These are phyloP conservation scores for Orthonychiurus folsomi DNA, from an alignment of 2,888 invertebrate genomes.

Conservation along the genomic window DNA sequence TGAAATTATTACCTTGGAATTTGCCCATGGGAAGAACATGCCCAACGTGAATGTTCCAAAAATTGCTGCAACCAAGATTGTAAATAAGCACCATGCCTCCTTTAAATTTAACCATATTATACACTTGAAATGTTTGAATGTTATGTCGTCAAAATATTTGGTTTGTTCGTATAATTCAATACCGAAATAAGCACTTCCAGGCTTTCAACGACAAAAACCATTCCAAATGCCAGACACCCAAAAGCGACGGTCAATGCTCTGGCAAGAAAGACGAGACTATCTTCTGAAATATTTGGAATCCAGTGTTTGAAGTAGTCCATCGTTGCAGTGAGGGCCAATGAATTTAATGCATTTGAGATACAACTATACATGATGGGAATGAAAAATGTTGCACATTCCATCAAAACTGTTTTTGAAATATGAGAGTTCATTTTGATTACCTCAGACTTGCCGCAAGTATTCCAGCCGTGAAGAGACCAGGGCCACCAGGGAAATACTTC, in stretches of 20 bases:
- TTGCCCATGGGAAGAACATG: slow-evolving; percentile 80
- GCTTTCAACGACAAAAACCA: slow-evolving; percentile 28
- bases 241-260: slow-evolving; percentile 23
- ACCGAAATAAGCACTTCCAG: slow-evolving; percentile 14
- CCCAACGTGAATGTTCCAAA: slow-evolving; percentile 50
- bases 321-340: slow-evolving; percentile 22
- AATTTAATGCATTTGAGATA: slow-evolving; percentile 25
- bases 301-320: slow-evolving; percentile 25
- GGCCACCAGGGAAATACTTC: neutral
- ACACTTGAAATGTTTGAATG: neutral
- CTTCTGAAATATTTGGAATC: slow-evolving; percentile 20
- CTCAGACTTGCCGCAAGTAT: slow-evolving; percentile 25
- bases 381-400: neutral
- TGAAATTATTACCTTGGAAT: slow-evolving; percentile 46
- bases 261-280: slow-evolving; percentile 17
- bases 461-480: slow-evolving; percentile 21
- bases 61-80: slow-evolving; percentile 8
- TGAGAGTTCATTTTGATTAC: slow-evolving; percentile 4
- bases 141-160: neutral
- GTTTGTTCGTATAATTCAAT: neutral
- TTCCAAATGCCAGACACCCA: slow-evolving; percentile 22
- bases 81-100: neutral
- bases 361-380: slow-evolving; percentile 16
- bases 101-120: too few species aligned
- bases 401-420: neutral